These are phyloP conservation scores for Gymnobelideus leadbeateri DNA, from an alignment of 2,113 vertebrate species.

Conservation along the genomic window DNA sequence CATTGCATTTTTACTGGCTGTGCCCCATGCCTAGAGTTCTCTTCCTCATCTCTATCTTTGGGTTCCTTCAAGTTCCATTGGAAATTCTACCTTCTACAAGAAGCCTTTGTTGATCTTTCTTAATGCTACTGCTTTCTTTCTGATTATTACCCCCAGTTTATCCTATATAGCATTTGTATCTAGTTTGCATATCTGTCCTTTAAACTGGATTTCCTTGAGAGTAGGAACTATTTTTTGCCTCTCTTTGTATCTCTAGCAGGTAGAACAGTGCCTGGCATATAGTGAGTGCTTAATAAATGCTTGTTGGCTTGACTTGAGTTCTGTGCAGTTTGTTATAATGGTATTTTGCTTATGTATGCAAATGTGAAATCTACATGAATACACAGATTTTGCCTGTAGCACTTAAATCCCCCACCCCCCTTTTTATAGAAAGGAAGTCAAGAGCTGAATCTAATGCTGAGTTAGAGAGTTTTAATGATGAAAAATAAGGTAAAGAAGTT, in stretches of 20 bases:
- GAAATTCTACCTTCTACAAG: not conserved
- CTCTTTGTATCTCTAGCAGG: not conserved
- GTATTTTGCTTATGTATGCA: slow-evolving; percentile 47
- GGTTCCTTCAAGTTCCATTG: not conserved
- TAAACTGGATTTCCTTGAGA: not conserved
- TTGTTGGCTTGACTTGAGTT: not conserved
- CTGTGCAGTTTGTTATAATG: slow-evolving; percentile 43
- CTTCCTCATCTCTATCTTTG: not conserved
- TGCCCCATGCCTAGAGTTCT: not conserved
- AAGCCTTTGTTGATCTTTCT: not conserved
- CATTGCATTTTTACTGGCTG: not conserved
- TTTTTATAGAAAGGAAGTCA: slow-evolving; percentile 60
- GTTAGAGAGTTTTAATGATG: slow-evolving; percentile 63
- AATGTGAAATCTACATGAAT: slow-evolving; percentile 63
- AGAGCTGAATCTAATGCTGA: slow-evolving; percentile 59
- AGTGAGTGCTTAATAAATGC: not conserved
- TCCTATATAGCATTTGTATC: not conserved
- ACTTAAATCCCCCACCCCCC: not conserved
- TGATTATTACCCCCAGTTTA: not conserved
- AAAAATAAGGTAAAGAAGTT: slow-evolving; percentile 65
- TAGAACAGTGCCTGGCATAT: not conserved
- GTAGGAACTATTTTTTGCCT: not conserved
- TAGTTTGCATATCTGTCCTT: not conserved
- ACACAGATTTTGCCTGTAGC: slow-evolving; percentile 45
- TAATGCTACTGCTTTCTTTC: not conserved